A percentile compares a stretch with the other conserved stretches of the same genome.
Evolutionary conservation across 2,888 invertebrate species (phyloP).

Genomic region (Linnaemya vulpina): DNA sequence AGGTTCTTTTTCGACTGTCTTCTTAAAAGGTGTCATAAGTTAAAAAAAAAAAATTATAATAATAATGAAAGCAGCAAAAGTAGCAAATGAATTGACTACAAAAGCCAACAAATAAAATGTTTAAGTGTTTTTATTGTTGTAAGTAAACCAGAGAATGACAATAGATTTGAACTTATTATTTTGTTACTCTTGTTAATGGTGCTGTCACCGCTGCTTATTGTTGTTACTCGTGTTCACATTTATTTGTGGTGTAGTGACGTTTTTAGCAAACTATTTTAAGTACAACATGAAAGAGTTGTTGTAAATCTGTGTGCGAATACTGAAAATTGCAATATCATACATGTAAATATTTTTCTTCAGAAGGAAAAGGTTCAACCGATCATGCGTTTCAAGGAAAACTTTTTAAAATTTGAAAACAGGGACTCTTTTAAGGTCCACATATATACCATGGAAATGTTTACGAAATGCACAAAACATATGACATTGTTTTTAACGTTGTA

Average conservation of each 20-base stretch:
- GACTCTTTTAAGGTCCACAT: background rate
- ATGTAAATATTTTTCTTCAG: constrained; percentile 14
- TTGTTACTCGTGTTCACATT: constrained; percentile 16
- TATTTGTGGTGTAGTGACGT: constrained; percentile 10
- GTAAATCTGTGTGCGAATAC: background rate
- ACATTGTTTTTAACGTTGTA: too few relatives aligned
- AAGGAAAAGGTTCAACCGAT: background rate
- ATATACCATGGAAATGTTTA: too few relatives aligned
- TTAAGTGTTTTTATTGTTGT: constrained; percentile 62
- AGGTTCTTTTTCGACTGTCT: background rate
- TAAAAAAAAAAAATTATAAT: constrained; percentile 7
- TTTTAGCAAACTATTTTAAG: constrained; percentile 22
- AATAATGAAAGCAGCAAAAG: constrained; percentile 38
- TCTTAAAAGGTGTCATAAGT: constrained; percentile 23
- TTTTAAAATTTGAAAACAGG: background rate
- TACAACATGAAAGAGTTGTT: constrained; percentile 21
- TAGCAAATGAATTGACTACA: constrained; percentile 58
- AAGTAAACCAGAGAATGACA: constrained; percentile 56
- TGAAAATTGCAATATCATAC: background rate
- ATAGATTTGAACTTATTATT: constrained; percentile 68
- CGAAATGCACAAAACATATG: too few relatives aligned
- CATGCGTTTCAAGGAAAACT: background rate
- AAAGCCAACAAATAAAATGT: constrained; percentile 49
- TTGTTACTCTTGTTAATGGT: constrained; percentile 31
- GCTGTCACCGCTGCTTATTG: constrained; percentile 14